phyloP scores from a whole-genome alignment of 1,140 invertebrate genomes.

The Nixonia krombeini region DNA sequence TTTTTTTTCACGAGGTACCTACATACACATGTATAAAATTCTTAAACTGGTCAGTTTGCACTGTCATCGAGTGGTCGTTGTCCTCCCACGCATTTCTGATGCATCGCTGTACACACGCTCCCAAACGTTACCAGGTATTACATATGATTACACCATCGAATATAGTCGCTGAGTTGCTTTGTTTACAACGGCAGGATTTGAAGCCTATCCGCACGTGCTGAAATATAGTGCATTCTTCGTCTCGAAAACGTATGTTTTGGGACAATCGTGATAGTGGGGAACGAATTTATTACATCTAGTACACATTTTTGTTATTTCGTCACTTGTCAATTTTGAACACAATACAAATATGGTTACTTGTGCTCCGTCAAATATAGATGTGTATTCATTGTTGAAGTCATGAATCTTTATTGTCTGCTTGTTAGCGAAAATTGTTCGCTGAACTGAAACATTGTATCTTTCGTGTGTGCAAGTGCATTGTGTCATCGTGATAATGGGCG shows the following conservation, averaged over 20 bases:
- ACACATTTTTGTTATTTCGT: too few species aligned
- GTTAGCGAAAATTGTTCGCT: background rate
- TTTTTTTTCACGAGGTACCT: background rate
- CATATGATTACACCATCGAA: conserved; percentile 33
- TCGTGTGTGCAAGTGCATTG: background rate
- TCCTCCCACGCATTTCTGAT: conserved; percentile 39
- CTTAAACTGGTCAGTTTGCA: conserved; percentile 26
- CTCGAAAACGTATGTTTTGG: too few species aligned
- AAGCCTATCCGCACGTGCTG: conserved; percentile 23
- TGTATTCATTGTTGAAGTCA: background rate
- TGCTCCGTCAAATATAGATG: background rate
- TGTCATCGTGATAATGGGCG: conserved; percentile 28
- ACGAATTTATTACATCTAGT: too few species aligned
- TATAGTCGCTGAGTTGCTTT: conserved; percentile 27
- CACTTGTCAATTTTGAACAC: too few species aligned
- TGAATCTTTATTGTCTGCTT: too few species aligned
- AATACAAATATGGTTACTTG: background rate
- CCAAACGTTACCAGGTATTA: conserved; percentile 14
- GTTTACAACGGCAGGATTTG: conserved; percentile 33
- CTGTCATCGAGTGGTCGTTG: conserved; percentile 43
- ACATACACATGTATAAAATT: too few species aligned
- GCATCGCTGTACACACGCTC: too few species aligned
- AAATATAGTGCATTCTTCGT: background rate
- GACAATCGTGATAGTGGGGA: too few species aligned
- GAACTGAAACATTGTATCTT: background rate